phyloP scores from a whole-genome alignment of 2,888 invertebrate species.

The Julus scanicus region DNA sequence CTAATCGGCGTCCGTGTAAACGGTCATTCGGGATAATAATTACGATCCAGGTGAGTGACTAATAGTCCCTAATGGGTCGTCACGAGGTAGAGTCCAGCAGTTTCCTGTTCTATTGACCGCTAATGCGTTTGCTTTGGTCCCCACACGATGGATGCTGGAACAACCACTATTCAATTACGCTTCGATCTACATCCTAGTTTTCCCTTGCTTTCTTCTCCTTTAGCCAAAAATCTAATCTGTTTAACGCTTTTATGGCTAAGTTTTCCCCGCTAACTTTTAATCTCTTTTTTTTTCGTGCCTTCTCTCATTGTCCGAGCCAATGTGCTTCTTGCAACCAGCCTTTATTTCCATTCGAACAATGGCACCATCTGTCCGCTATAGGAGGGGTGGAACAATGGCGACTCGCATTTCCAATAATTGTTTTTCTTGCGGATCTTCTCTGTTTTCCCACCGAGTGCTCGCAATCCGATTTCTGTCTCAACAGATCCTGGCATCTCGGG shows the following conservation, averaged over 20 bases:
- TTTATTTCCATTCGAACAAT: constrained; percentile 15
- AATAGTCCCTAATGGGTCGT: constrained; percentile 45
- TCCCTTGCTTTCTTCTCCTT: constrained; percentile 15
- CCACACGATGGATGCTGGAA: not conserved
- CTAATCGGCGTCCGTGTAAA: constrained; percentile 20
- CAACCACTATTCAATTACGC: constrained; percentile 7
- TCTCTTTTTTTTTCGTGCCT: constrained; percentile 12
- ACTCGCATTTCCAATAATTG: constrained; percentile 45
- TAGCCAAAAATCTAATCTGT: not conserved
- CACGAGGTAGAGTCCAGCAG: not conserved
- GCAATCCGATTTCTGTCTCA: not conserved
- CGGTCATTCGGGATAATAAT: constrained; percentile 39
- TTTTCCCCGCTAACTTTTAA: not conserved
- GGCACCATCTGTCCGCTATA: constrained; percentile 13
- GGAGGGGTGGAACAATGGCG: not conserved
- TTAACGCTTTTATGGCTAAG: not conserved
- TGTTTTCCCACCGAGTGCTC: constrained; percentile 30
- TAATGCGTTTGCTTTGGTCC: constrained; percentile 26
- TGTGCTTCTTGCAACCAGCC: not conserved
- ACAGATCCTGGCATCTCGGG: not conserved
- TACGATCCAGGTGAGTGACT: constrained; percentile 35
- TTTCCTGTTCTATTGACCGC: constrained; percentile 44
- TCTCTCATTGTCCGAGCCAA: not conserved
- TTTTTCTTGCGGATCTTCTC: constrained; percentile 38
- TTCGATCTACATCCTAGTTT: constrained; percentile 22